Percentiles rank a stretch among this genome's conserved stretches.
phyloP scores from a whole-genome alignment of 2,888 invertebrate species.

The Neoaliturus tenellus region DNA sequence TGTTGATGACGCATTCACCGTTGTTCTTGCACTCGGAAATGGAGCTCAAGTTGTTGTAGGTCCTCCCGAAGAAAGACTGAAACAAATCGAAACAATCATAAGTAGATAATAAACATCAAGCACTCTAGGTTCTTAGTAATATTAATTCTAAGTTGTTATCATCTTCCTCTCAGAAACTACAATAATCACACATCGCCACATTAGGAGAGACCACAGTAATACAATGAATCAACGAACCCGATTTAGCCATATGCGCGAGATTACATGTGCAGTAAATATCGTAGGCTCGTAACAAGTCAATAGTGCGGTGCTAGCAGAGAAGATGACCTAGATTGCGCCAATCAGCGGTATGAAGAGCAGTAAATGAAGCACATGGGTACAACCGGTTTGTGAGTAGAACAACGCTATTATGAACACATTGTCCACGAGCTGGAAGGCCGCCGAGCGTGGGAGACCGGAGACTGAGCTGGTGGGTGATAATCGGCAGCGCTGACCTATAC shows the following conservation, averaged over 20 bases:
- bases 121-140: not conserved
- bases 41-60: constrained; percentile 92
- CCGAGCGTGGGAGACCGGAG: not conserved
- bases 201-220: not conserved
- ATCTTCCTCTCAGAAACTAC: too few relatives aligned
- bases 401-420: constrained; percentile 33
- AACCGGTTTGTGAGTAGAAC: constrained; percentile 25
- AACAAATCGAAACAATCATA: constrained; percentile 69
- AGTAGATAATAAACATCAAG: not conserved
- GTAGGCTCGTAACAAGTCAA: constrained; percentile 33
- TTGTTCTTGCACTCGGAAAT: constrained; percentile 96
- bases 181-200: not conserved
- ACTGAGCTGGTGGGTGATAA: constrained; percentile 19
- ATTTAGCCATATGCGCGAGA: not conserved
- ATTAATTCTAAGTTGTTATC: too few relatives aligned
- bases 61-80: constrained; percentile 95
- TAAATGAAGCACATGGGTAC: constrained; percentile 34
- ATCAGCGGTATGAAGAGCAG: constrained; percentile 25
- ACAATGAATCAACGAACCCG: not conserved
- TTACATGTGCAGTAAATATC: not conserved
- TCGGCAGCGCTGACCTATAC: constrained; percentile 4
- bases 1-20: constrained; percentile 93
- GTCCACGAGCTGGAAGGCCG: not conserved
- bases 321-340: constrained; percentile 33
- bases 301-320: not conserved